These are phyloP conservation scores for Homalodisca vitripennis DNA, from an alignment of 1,140 invertebrate genomes.

Conservation along the genomic window DNA sequence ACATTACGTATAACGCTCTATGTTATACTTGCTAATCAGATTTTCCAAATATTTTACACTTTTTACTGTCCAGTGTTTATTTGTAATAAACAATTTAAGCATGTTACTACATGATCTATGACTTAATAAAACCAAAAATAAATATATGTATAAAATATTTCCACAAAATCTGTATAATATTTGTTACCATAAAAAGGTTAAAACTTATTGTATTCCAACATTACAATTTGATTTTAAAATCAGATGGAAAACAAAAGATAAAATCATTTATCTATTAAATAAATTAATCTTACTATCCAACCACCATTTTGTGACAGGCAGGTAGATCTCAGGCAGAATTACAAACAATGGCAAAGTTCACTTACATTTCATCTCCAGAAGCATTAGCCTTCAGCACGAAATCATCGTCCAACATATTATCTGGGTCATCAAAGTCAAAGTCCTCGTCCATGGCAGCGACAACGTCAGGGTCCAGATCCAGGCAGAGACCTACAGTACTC, in stretches of 20 bases:
- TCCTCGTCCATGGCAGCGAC: constrained; percentile 92
- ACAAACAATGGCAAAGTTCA: no score
- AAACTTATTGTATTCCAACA: neutral
- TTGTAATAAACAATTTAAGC: no score
- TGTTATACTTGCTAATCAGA: no score
- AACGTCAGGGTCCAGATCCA: constrained; percentile 91
- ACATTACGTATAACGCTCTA: no score
- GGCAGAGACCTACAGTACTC: constrained; percentile 63
- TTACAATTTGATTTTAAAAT: no score
- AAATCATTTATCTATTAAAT: neutral
- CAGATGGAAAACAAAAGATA: neutral
- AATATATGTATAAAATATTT: no score
- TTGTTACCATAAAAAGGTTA: no score
- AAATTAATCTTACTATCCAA: neutral
- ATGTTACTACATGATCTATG: no score
- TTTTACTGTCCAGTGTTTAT: no score
- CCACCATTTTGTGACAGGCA: neutral
- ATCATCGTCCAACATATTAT: constrained; percentile 87
- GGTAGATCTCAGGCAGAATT: neutral
- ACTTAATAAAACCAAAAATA: no score
- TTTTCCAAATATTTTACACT: no score
- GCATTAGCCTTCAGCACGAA: constrained; percentile 80
- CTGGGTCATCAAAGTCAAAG: constrained; percentile 79
- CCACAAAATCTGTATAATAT: no score
- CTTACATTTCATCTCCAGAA: constrained; percentile 17